Base-by-base conservation (phyloP, 2,888 invertebrate genomes). In the Euplexia lucipara region DNA sequence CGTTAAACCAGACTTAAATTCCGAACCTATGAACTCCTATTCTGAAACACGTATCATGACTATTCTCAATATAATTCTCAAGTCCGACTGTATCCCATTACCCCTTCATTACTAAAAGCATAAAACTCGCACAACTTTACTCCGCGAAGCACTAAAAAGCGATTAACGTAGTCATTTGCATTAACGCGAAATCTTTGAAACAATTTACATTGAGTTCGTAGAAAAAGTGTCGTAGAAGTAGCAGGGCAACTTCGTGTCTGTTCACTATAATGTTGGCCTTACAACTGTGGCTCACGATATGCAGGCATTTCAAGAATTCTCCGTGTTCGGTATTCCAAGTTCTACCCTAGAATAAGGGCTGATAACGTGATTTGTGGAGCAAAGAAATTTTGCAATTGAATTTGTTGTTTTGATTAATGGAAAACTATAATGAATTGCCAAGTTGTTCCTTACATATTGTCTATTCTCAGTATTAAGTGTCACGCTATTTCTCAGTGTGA, bases 281-380 rank as follows among this genome's bases (percentile, higher is more conserved):
- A 92, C 89, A 89, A 89, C 88, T 86, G 83, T 83, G 83, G 86
- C 88, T 90, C 91, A 92, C 91, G 91, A 89, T 70, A 92, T 89
- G 83, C 83, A 82, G 79, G 85, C 85, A 88, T 88, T 90, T 89
- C 82, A 73, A 82, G 83, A 88, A 88, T 90, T 86, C 85, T 83
- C 83, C 69, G 67, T 68, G 74, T 82, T 73, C 70, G 75, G 80
- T 82, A 79, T 78, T 75, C 59, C 56, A 61, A 79, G 56, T 74
- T 67, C 60, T 69, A 67, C 65, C 69, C 73, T 67, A 69, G 68
- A 72, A 62, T 75, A 78, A 70, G 72, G 66, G 65, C 45, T 69
- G 78, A 75, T 75, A 75, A 75, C 70, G 70, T 70, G 52, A 77
- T 75, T 77, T 75, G 64, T 67, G 53, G 32, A 52, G 56, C 42